Conservation (phyloP, 2,113 vertebrate species). For the Sisor rabdophorus region DNA sequence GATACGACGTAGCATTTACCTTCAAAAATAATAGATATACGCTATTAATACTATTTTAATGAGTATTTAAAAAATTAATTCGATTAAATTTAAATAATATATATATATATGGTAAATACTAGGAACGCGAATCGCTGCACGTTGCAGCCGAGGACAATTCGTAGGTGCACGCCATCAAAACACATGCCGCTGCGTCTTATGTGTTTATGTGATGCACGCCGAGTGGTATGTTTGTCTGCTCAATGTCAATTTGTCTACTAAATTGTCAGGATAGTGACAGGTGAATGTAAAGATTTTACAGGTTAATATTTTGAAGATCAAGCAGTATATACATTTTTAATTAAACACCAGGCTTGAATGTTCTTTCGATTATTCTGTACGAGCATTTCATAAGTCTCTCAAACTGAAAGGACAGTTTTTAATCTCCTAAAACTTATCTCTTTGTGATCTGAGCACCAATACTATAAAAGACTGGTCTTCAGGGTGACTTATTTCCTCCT, state of each 20-base stretch:
- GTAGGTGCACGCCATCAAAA: not conserved
- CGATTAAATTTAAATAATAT: too few relatives aligned
- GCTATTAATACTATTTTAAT: too few relatives aligned
- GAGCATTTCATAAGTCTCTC: not conserved
- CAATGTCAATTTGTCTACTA: not conserved
- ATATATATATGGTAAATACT: not conserved
- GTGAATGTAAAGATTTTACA: not conserved
- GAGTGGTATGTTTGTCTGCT: slow-evolving; percentile 12
- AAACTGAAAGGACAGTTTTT: not conserved
- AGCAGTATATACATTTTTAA: not conserved
- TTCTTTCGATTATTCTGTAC: not conserved
- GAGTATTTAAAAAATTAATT: too few relatives aligned
- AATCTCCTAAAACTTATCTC: not conserved
- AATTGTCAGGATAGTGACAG: not conserved
- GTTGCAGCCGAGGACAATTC: slow-evolving; percentile 11
- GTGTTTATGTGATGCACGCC: too few relatives aligned
- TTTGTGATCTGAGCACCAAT: not conserved
- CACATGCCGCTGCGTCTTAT: slow-evolving; percentile 16
- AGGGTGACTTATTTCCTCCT: too few relatives aligned
- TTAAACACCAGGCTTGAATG: not conserved
- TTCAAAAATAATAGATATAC: too few relatives aligned
- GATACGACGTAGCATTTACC: too few relatives aligned
- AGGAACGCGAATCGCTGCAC: not conserved
- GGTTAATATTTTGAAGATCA: too few relatives aligned
- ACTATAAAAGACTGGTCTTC: too few relatives aligned